phyloP scores from a whole-genome alignment of 1,140 invertebrate genomes.

The Paralvinella palmiformis region DNA sequence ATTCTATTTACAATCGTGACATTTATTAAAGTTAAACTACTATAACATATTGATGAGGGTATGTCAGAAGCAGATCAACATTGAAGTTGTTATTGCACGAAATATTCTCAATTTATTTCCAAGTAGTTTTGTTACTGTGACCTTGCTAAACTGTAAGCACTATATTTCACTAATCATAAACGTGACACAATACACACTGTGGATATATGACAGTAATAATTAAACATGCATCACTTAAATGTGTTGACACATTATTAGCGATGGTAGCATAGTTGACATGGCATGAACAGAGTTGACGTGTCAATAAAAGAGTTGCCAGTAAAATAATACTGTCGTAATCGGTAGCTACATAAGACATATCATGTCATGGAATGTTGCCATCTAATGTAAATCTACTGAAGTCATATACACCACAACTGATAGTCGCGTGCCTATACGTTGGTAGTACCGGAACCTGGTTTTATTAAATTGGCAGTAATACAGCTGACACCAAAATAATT shows the following conservation, averaged over 20 bases:
- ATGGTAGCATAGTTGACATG: conserved; percentile 1
- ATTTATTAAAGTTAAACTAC: too few species aligned
- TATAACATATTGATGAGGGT: too few species aligned
- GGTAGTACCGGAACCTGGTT: background rate
- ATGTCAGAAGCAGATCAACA: too few species aligned
- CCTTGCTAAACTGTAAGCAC: too few species aligned
- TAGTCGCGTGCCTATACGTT: background rate
- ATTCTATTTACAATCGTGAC: too few species aligned
- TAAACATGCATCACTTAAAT: conserved; percentile 3
- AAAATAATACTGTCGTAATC: background rate
- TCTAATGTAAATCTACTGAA: background rate
- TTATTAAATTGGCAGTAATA: background rate
- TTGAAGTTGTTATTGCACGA: too few species aligned
- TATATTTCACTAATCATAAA: background rate
- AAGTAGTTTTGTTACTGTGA: too few species aligned
- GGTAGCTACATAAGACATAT: background rate
- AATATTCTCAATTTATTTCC: too few species aligned
- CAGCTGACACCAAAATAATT: background rate
- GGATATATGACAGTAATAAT: background rate
- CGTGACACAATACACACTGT: too few species aligned
- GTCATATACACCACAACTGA: background rate
- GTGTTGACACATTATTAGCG: conserved; percentile 3
- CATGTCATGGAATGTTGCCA: background rate
- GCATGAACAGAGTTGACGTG: too few species aligned
- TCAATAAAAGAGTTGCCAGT: too few species aligned